Evolutionary conservation across 2,888 invertebrate genomes (phyloP).

Genomic region (Agrochola litura): DNA sequence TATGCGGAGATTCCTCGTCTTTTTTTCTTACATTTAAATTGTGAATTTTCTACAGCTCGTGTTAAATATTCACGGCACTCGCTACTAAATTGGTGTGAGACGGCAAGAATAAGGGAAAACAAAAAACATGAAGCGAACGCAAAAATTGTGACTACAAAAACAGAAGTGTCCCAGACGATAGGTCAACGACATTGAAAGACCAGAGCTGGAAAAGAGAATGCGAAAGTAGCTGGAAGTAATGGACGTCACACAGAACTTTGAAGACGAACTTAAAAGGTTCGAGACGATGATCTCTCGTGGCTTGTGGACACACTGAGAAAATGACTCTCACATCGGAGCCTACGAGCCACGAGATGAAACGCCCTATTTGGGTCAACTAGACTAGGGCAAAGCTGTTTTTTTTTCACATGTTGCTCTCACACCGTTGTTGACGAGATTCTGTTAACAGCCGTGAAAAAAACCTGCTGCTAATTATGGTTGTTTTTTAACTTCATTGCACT

Average conservation of each 20-base stretch:
- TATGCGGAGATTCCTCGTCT: background rate
- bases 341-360: conserved; percentile 71
- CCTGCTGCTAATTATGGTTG: conserved; percentile 69
- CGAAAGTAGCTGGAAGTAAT: conserved; percentile 33
- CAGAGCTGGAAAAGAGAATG: conserved; percentile 37
- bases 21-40: conserved; percentile 41
- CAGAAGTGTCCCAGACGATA: conserved; percentile 39
- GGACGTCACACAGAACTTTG: conserved; percentile 27
- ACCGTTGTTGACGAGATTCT: conserved; percentile 60
- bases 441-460: conserved; percentile 61
- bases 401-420: conserved; percentile 65
- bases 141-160: conserved; percentile 46
- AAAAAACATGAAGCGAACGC: conserved; percentile 37
- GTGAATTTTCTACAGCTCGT: conserved; percentile 33
- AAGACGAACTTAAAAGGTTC: conserved; percentile 42
- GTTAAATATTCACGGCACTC: conserved; percentile 54
- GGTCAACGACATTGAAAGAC: conserved; percentile 50
- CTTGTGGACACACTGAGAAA: conserved; percentile 66
- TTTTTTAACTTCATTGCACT: conserved; percentile 53
- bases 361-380: conserved; percentile 81
- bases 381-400: conserved; percentile 69
- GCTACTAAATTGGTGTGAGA: conserved; percentile 41
- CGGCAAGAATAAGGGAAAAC: conserved; percentile 32
- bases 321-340: conserved; percentile 68
- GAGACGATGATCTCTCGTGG: conserved; percentile 62